phyloP scores from a whole-genome alignment of 1,140 invertebrate species.

The Habropoda laboriosa region DNA sequence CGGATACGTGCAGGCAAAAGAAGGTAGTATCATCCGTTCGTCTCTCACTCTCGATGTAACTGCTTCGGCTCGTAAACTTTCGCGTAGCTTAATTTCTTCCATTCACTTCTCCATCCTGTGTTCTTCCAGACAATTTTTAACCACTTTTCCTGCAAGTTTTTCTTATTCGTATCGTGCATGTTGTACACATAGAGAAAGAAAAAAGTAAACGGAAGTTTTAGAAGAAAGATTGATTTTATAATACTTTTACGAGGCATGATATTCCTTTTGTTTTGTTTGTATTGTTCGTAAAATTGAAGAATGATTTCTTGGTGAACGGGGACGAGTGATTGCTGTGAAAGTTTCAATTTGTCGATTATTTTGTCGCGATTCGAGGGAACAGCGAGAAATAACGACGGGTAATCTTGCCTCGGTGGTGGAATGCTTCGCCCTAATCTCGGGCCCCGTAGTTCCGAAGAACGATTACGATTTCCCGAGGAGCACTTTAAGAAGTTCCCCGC shows the following conservation, averaged over 20 bases:
- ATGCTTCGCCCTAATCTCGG: slow-evolving; percentile 4
- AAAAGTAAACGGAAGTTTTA: no score
- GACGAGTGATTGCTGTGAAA: no score
- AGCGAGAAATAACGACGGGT: not conserved
- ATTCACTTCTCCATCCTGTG: not conserved
- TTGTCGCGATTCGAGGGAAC: no score
- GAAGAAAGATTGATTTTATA: no score
- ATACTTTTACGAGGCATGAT: no score
- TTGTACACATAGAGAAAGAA: no score
- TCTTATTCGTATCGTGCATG: no score
- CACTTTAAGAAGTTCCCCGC: slow-evolving; percentile 25
- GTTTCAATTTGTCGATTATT: no score
- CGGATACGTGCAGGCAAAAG: slow-evolving; percentile 83
- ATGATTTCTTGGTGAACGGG: no score
- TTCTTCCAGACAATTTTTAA: not conserved
- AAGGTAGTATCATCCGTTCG: slow-evolving; percentile 80
- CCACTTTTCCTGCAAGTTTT: no score
- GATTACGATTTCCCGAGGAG: slow-evolving; percentile 37
- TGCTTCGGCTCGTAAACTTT: not conserved
- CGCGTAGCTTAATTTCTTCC: not conserved
- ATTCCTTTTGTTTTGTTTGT: no score
- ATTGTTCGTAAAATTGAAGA: no score
- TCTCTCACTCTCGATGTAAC: not conserved
- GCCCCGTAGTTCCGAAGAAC: slow-evolving; percentile 29
- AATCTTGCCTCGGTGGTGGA: not conserved